phyloP scores from a whole-genome alignment of 2,888 invertebrate species.

The Peribatodes rhomboidaria region DNA sequence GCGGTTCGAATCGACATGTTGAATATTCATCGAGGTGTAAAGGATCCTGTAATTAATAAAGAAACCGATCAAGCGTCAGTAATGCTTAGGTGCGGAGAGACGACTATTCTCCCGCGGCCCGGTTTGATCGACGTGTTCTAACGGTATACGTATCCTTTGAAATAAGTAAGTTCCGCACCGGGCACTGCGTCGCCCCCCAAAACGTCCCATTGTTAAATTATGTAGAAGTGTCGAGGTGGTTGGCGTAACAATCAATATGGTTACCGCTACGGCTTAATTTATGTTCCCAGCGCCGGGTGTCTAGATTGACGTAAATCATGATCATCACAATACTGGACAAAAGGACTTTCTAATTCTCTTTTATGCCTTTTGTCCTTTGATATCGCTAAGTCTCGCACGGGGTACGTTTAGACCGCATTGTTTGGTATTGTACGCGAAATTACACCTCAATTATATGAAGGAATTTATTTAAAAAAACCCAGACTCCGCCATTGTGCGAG shows the following conservation, averaged over 20 bases:
- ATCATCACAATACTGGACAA: constrained; percentile 65
- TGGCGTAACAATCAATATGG: constrained; percentile 55
- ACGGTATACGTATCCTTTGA: constrained; percentile 59
- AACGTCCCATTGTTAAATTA: constrained; percentile 60
- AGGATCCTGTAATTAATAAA: constrained; percentile 72
- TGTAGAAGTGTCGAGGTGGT: constrained; percentile 56
- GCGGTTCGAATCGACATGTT: constrained; percentile 64
- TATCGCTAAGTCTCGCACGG: constrained; percentile 60
- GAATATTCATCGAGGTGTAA: constrained; percentile 75
- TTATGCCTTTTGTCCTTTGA: constrained; percentile 65
- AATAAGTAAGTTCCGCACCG: constrained; percentile 56
- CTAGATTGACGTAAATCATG: constrained; percentile 75
- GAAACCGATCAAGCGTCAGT: constrained; percentile 67
- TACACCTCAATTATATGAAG: constrained; percentile 79
- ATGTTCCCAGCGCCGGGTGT: constrained; percentile 58
- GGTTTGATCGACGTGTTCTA: constrained; percentile 54
- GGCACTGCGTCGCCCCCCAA: constrained; percentile 49
- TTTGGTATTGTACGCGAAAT: constrained; percentile 72
- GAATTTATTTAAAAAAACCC: constrained; percentile 64
- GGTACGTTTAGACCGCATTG: constrained; percentile 63
- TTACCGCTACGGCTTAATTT: constrained; percentile 64
- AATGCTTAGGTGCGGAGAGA: constrained; percentile 58
- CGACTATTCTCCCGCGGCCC: constrained; percentile 55
- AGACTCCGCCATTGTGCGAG: constrained; percentile 67
- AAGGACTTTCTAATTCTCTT: constrained; percentile 72